Percentiles rank a stretch among this genome's conserved stretches.
Evolutionary conservation across 2,888 invertebrate species (phyloP).

Genomic region (Pristionchus maxplancki): DNA sequence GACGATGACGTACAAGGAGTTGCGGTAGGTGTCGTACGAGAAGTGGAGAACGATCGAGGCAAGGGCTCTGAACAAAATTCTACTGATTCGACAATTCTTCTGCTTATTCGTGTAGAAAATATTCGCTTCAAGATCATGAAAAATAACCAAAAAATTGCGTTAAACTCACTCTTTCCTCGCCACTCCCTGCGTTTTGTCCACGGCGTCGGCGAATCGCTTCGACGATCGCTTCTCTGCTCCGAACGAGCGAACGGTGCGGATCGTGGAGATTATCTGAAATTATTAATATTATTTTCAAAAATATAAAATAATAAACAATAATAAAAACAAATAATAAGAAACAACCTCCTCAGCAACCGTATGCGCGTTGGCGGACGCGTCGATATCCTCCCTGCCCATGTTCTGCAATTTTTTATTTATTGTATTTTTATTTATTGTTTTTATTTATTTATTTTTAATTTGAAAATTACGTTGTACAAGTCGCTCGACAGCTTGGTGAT

Average conservation of each 20-base stretch:
- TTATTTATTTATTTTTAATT: background rate
- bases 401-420: slow-evolving; percentile 61
- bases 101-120: too few species aligned
- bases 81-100: background rate
- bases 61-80: slow-evolving; percentile 56
- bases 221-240: slow-evolving; percentile 77
- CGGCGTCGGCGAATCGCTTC: slow-evolving; percentile 67
- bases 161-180: background rate
- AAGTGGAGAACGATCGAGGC: slow-evolving; percentile 77
- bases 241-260: slow-evolving; percentile 78
- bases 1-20: slow-evolving; percentile 65
- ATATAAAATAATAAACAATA: background rate
- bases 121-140: too few species aligned
- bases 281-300: background rate
- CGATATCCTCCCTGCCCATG: slow-evolving; percentile 76
- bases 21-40: slow-evolving; percentile 67
- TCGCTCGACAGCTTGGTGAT: slow-evolving; percentile 77
- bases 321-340: background rate
- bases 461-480: slow-evolving; percentile 75
- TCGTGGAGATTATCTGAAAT: slow-evolving; percentile 71
- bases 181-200: slow-evolving; percentile 47
- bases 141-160: background rate
- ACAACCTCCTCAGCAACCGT: slow-evolving; percentile 78
- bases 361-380: slow-evolving; percentile 78
- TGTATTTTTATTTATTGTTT: background rate